Percentiles rank a stretch among this genome's conserved stretches.
phyloP scores from a whole-genome alignment of 2,797 vertebrate genomes.

The Simalia tracyae region DNA sequence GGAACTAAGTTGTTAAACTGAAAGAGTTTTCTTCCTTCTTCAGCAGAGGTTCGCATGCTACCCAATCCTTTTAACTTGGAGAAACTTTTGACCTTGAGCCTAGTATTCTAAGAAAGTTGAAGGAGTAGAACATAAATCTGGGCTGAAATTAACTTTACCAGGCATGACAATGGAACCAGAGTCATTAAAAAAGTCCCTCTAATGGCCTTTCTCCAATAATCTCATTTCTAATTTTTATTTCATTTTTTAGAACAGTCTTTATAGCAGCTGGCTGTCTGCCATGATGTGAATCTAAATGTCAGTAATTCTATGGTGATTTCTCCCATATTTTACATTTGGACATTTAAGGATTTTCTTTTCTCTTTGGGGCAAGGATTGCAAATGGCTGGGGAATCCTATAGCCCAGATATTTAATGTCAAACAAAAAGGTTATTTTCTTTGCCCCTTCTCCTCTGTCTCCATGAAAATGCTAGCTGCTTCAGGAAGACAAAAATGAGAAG shows the following conservation, averaged over 20 bases:
- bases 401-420: neutral
- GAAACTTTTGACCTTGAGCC: neutral
- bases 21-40: neutral
- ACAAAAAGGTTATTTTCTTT: neutral
- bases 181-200: neutral
- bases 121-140: neutral
- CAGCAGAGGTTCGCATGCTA: too few species aligned
- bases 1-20: neutral
- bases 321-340: neutral
- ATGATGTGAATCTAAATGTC: neutral
- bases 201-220: neutral
- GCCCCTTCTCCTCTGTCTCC: neutral
- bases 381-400: neutral
- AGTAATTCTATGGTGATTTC: neutral
- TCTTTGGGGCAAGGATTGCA: too few species aligned
- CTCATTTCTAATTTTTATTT: neutral
- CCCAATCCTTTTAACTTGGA: neutral
- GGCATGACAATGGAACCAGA: neutral
- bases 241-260: neutral
- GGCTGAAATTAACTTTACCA: neutral
- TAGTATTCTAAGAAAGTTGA: neutral
- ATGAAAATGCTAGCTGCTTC: neutral
- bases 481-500: neutral
- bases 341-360: neutral
- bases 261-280: neutral